Conservation (phyloP, 2,888 invertebrate species). For the Cerceris ruficornis region DNA sequence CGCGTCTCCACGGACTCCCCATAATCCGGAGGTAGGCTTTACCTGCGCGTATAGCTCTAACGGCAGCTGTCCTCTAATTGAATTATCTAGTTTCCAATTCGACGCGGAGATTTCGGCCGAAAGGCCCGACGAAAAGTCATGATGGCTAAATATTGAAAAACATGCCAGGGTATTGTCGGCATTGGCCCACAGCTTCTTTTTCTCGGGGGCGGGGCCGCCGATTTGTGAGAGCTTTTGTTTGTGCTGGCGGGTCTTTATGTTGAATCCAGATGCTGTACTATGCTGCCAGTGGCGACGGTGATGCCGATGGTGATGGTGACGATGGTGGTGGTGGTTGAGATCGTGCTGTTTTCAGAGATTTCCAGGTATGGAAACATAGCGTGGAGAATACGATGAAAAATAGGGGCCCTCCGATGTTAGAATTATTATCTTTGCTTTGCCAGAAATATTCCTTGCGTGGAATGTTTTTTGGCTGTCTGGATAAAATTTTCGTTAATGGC, state of each 20-base stretch:
- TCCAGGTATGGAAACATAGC: constrained; percentile 53
- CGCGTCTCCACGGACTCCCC: constrained; percentile 34
- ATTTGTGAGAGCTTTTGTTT: constrained; percentile 72
- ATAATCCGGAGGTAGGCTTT: constrained; percentile 57
- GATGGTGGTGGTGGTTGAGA: constrained; percentile 10
- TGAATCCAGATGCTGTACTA: constrained; percentile 62
- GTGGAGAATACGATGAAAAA: constrained; percentile 44
- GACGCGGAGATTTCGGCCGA: constrained; percentile 80
- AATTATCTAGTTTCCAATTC: constrained; percentile 82
- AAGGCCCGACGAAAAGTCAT: constrained; percentile 80
- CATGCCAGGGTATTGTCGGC: constrained; percentile 79
- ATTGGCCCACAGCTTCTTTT: constrained; percentile 67
- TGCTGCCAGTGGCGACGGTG: constrained; percentile 14
- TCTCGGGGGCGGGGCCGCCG: constrained; percentile 66
- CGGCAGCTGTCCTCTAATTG: constrained; percentile 80
- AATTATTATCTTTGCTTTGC: constrained; percentile 23
- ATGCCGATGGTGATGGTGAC: constrained; percentile 2
- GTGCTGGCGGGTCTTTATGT: constrained; percentile 65
- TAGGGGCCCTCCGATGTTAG: constrained; percentile 1
- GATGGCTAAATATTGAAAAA: constrained; percentile 82
- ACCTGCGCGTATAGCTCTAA: constrained; percentile 62
- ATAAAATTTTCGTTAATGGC: no score
- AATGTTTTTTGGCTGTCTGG: no score
- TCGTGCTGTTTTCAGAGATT: constrained; percentile 13
- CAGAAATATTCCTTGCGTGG: no score